Evolutionary conservation across 2,113 vertebrate species (phyloP).

Genomic region (Zootoca vivipara): DNA sequence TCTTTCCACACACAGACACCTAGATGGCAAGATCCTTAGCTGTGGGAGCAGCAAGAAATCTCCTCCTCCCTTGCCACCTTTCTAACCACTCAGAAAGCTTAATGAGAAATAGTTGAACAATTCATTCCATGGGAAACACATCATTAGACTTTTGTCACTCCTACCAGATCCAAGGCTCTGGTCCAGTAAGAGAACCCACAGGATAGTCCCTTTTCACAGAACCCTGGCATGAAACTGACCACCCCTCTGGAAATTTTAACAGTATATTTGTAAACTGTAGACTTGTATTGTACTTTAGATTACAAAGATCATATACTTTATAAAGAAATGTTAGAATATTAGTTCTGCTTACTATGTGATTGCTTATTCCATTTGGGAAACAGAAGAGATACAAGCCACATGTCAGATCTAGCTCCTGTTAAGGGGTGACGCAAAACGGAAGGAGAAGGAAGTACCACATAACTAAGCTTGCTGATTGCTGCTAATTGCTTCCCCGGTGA

Average conservation of each 20-base stretch:
- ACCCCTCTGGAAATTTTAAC: not conserved
- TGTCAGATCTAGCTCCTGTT: not conserved
- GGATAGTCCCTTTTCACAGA: not conserved
- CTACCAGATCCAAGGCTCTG: not conserved
- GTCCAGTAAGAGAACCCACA: not conserved
- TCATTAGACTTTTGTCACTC: not conserved
- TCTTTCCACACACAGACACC: no score
- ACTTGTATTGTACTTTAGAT: not conserved
- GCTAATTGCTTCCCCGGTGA: not conserved
- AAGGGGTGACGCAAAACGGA: not conserved
- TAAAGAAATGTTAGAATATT: accelerated
- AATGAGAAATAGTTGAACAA: no score
- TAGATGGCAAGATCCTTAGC: no score
- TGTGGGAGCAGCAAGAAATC: no score
- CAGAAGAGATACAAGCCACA: not conserved
- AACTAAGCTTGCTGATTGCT: not conserved
- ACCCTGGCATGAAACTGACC: not conserved
- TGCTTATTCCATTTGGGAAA: not conserved
- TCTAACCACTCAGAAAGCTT: not conserved
- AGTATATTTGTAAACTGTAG: not conserved
- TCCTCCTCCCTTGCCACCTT: not conserved
- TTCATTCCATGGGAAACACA: not conserved
- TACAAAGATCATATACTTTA: not conserved
- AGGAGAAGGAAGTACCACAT: not conserved
- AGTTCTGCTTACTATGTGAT: not conserved